Conservation (phyloP, 2,888 invertebrate genomes). For the Abrostola triplasia region DNA sequence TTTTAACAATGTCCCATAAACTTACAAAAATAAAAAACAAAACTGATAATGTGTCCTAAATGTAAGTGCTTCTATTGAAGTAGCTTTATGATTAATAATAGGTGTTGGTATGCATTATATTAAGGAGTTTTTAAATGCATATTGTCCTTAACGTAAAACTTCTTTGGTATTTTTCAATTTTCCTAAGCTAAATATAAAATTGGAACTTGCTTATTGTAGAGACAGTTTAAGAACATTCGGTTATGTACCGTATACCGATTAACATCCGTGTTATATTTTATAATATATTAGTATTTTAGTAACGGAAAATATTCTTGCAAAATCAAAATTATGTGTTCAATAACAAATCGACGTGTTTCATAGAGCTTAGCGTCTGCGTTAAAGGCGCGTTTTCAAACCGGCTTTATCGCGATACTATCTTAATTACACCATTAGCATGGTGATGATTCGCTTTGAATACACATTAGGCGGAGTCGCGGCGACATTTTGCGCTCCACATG, state of each 20-base stretch:
- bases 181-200: too few relatives aligned
- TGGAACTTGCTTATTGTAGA: too few relatives aligned
- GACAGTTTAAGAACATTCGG: too few relatives aligned
- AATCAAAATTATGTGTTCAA: constrained; percentile 8
- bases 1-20: constrained; percentile 78
- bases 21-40: constrained; percentile 57
- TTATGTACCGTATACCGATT: too few relatives aligned
- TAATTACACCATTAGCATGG: constrained; percentile 79
- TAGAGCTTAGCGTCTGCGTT: constrained; percentile 18
- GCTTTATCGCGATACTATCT: constrained; percentile 68
- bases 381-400: constrained; percentile 60
- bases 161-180: too few relatives aligned
- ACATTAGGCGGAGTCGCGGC: constrained; percentile 60
- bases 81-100: constrained; percentile 40
- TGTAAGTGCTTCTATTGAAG: constrained; percentile 67
- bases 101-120: constrained; percentile 34
- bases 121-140: neutral
- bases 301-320: constrained; percentile 15
- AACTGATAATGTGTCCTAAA: constrained; percentile 74
- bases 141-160: neutral
- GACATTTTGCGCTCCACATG: constrained; percentile 64
- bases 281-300: neutral
- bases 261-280: too few relatives aligned
- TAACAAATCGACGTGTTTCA: constrained; percentile 8
- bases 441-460: constrained; percentile 73